Conservation (phyloP, 2,797 vertebrate species). For the Podarcis siculus region DNA sequence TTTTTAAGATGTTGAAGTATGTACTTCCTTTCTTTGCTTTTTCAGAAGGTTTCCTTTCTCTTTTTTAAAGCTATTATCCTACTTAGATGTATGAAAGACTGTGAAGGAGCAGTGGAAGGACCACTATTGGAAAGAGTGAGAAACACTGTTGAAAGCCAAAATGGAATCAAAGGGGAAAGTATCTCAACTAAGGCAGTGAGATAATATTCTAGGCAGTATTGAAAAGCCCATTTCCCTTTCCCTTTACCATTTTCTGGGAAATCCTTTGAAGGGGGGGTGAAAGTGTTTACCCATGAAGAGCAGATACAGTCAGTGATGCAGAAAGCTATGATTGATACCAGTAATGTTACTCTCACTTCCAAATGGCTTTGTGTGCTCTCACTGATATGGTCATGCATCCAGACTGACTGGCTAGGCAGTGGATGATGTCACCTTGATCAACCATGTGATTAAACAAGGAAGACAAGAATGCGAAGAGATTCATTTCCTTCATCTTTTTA, state of each 20-base stretch:
- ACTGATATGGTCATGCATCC: neutral
- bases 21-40: neutral
- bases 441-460: neutral
- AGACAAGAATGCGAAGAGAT: neutral
- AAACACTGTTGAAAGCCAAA: neutral
- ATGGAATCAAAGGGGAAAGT: neutral
- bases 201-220: neutral
- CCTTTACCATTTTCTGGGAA: neutral
- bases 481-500: neutral
- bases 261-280: neutral
- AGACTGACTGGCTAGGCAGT: neutral
- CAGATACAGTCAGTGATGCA: too few relatives aligned
- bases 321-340: neutral
- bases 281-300: neutral
- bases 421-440: neutral
- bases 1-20: neutral
- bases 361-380: neutral
- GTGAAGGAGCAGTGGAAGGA: neutral
- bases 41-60: neutral
- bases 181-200: neutral
- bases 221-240: neutral
- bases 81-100: neutral
- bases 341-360: neutral
- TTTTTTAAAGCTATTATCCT: neutral
- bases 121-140: too few relatives aligned